phyloP scores from a whole-genome alignment of 2,113 vertebrate species.

The Chamaetylas fuelleborni region DNA sequence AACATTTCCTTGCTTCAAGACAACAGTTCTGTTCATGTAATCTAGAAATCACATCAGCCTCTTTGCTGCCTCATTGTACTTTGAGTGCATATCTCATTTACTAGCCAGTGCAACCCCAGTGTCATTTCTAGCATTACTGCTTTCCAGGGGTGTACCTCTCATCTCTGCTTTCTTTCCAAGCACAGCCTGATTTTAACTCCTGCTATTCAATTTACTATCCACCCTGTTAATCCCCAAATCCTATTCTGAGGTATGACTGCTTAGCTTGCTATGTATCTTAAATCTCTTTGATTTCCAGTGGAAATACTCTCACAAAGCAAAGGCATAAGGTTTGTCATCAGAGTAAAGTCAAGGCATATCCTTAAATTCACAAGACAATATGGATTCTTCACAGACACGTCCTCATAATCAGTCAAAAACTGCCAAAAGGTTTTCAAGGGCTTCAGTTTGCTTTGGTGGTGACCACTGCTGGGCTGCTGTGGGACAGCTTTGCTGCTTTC shows the following conservation, averaged over 20 bases:
- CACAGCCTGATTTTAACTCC: conserved; percentile 58
- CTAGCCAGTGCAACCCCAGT: background rate
- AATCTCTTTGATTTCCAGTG: conserved; percentile 57
- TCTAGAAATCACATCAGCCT: background rate
- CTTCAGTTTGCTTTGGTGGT: background rate
- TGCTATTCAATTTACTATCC: conserved; percentile 61
- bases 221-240: conserved; percentile 59
- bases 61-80: background rate
- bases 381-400: background rate
- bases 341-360: background rate
- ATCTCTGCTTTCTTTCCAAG: conserved; percentile 1
- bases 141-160: conserved; percentile 41
- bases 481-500: background rate
- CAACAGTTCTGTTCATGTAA: background rate
- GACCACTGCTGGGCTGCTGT: rapidly evolving
- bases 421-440: background rate
- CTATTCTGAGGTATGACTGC: conserved; percentile 63
- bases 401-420: background rate
- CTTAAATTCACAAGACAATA: background rate
- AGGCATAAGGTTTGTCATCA: background rate
- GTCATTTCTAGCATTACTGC: conserved; percentile 15
- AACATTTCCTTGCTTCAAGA: background rate
- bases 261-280: conserved; percentile 57
- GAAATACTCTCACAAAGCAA: conserved; percentile 42
- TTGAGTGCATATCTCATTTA: background rate